phyloP scores from a whole-genome alignment of 2,888 invertebrate genomes.

The Gymnocheta viridis region DNA sequence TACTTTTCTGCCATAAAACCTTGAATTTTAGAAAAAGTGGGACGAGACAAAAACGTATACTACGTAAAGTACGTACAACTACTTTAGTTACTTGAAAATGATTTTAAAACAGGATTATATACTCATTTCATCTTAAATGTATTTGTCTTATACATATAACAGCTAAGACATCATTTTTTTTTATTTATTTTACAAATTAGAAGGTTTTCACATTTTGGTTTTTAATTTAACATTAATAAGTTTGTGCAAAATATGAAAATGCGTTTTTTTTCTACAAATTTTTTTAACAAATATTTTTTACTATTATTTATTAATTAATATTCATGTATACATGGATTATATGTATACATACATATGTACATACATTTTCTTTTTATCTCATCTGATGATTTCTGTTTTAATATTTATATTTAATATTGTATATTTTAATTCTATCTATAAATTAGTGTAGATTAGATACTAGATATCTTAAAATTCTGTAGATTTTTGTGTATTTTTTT shows the following conservation, averaged over 20 bases:
- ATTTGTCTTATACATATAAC: conserved; percentile 5
- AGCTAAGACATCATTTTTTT: not conserved
- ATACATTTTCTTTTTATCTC: not conserved
- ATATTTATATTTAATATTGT: conserved; percentile 53
- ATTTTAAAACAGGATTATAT: not conserved
- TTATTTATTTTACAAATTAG: conserved; percentile 41
- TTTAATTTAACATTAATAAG: conserved; percentile 8
- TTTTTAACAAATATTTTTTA: not conserved
- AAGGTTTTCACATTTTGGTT: conserved; percentile 10
- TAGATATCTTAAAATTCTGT: conserved; percentile 56
- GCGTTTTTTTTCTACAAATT: not conserved
- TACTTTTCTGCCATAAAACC: too few species aligned
- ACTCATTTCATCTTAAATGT: not conserved
- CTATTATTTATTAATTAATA: not conserved
- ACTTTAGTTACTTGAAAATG: not conserved
- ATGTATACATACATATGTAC: conserved; percentile 2
- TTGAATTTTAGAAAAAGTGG: too few species aligned
- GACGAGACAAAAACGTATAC: too few species aligned
- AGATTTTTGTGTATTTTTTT: conserved; percentile 45
- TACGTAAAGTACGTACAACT: not conserved
- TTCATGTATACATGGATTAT: conserved; percentile 32
- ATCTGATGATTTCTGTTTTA: not conserved
- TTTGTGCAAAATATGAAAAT: conserved; percentile 61
- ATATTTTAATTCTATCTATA: conserved; percentile 67
- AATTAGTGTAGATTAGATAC: conserved; percentile 61